phyloP scores from a whole-genome alignment of 1,140 invertebrate species.

The Lepidurus apus region DNA sequence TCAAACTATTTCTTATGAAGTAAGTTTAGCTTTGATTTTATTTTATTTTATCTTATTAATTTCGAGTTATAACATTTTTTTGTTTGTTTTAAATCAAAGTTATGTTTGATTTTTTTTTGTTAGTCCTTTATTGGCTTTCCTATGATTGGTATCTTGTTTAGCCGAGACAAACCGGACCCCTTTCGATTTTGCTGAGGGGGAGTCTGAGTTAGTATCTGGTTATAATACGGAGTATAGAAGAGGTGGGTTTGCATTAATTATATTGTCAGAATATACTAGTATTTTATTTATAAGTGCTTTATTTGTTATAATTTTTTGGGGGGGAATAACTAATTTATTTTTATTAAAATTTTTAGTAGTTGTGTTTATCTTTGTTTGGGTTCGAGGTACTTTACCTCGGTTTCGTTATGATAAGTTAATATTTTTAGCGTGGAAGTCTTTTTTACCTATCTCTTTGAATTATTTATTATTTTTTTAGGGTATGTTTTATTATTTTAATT shows the following conservation, averaged over 20 bases:
- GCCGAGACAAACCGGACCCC: conserved; percentile 66
- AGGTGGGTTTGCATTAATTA: conserved; percentile 63
- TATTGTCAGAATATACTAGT: conserved; percentile 62
- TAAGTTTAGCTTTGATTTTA: conserved; percentile 54
- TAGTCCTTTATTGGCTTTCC: conserved; percentile 48
- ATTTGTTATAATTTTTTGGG: conserved; percentile 52
- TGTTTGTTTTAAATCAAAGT: conserved; percentile 45
- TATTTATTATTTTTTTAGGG: conserved; percentile 36
- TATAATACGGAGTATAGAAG: conserved; percentile 69
- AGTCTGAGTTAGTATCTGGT: conserved; percentile 66
- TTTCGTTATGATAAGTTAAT: conserved; percentile 40
- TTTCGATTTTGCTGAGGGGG: conserved; percentile 71
- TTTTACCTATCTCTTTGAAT: conserved; percentile 36
- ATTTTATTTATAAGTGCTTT: conserved; percentile 60
- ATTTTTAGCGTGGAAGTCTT: conserved; percentile 38
- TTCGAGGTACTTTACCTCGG: conserved; percentile 46
- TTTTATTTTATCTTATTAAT: conserved; percentile 49
- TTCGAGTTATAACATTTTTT: conserved; percentile 43
- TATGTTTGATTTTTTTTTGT: conserved; percentile 50
- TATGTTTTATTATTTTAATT: conserved; percentile 27
- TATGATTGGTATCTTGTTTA: conserved; percentile 54
- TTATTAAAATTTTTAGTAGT: conserved; percentile 50
- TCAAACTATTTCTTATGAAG: conserved; percentile 65
- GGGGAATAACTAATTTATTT: conserved; percentile 46
- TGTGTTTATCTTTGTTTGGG: conserved; percentile 53